Evolutionary conservation across 2,888 invertebrate species (phyloP).

Genomic region (Tiphia femorata): DNA sequence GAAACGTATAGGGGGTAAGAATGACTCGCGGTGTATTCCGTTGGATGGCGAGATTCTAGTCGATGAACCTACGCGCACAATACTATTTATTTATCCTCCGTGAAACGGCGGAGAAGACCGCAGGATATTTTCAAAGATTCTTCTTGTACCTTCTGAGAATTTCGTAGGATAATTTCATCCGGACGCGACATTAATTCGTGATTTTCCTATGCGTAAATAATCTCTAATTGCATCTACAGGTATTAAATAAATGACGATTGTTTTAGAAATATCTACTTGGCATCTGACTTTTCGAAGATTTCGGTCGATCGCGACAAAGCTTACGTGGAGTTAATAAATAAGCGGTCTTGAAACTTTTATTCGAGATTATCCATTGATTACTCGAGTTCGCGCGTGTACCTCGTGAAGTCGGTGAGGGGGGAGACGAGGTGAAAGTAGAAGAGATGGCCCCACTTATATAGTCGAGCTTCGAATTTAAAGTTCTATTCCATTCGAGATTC

Average conservation of each 20-base stretch:
- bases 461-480: constrained; percentile 36
- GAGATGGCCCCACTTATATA: constrained; percentile 34
- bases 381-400: constrained; percentile 1
- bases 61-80: constrained; percentile 28
- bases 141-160: no score
- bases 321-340: no score
- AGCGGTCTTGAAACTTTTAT: no score
- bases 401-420: background rate
- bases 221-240: no score
- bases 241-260: no score
- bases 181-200: no score
- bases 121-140: no score
- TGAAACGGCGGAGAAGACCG: constrained; percentile 10
- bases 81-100: constrained; percentile 33
- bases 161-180: no score
- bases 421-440: constrained; percentile 3
- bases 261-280: no score
- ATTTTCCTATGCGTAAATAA: no score
- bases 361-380: constrained; percentile 3
- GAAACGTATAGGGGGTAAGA: constrained; percentile 21
- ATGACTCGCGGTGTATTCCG: constrained; percentile 35
- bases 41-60: constrained; percentile 30
- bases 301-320: no score
- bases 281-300: no score
- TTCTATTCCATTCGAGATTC: constrained; percentile 40